Conservation (phyloP, 1,140 invertebrate genomes). For the Goniozus legneri region DNA sequence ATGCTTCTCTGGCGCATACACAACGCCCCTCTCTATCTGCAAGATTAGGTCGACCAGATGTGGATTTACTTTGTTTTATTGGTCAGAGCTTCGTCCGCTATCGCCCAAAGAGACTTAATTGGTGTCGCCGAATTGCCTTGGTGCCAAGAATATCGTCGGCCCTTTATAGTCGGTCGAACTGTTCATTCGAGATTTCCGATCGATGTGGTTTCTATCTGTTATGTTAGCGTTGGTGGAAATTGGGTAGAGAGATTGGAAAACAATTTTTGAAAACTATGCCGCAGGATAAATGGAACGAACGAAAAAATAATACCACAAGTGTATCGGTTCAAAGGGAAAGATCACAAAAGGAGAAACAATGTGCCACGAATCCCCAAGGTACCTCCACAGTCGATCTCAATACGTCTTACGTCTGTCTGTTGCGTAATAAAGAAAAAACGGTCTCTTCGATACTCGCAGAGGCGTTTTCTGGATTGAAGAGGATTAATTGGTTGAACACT, state of each 20-base stretch:
- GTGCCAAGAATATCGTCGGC: slow-evolving; percentile 16
- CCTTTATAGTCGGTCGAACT: slow-evolving; percentile 11
- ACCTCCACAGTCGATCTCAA: slow-evolving; percentile 34
- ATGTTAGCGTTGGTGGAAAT: no score
- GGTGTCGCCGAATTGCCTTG: slow-evolving; percentile 33
- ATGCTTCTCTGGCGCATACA: neutral
- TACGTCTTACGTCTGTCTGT: slow-evolving; percentile 32
- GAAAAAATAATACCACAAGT: no score
- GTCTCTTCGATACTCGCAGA: slow-evolving; percentile 34
- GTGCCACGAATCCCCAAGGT: slow-evolving; percentile 22
- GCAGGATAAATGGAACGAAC: no score
- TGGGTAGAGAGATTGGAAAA: no score
- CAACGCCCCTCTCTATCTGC: slow-evolving; percentile 30
- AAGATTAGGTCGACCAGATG: slow-evolving; percentile 41
- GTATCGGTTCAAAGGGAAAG: neutral
- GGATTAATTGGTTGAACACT: slow-evolving; percentile 49
- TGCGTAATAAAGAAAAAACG: slow-evolving; percentile 27
- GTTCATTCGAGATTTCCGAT: slow-evolving; percentile 19
- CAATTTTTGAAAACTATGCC: no score
- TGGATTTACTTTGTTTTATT: slow-evolving; percentile 48
- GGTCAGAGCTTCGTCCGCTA: slow-evolving; percentile 28
- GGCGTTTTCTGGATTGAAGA: slow-evolving; percentile 39
- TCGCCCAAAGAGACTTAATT: slow-evolving; percentile 39
- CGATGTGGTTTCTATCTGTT: no score
- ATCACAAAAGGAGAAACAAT: neutral